Conservation (phyloP, 2,797 vertebrate species). For the Molossus molossus region DNA sequence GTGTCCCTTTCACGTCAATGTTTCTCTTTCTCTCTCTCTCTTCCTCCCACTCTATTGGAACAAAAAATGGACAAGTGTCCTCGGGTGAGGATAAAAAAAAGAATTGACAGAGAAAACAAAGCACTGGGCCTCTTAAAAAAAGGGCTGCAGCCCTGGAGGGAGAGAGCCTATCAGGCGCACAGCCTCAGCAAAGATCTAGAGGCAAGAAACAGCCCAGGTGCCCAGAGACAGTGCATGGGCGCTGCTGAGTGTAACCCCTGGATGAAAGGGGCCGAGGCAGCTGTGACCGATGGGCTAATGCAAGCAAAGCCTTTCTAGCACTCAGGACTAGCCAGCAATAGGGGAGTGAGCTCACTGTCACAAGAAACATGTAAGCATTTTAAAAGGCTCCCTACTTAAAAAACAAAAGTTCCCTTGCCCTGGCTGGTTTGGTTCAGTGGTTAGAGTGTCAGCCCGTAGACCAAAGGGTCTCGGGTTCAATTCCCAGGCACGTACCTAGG, state of each 20-base stretch:
- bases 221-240: neutral
- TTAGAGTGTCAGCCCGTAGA: no score
- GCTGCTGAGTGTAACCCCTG: accelerated
- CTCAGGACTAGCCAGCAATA: neutral
- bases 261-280: neutral
- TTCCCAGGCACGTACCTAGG: no score
- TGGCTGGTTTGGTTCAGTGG: neutral
- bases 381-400: neutral
- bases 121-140: neutral
- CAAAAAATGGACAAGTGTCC: no score
- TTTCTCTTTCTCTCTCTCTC: no score
- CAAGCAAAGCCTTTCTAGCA: neutral
- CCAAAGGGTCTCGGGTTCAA: no score
- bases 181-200: neutral
- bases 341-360: neutral
- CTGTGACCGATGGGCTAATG: neutral
- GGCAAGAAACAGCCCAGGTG: neutral
- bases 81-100: neutral
- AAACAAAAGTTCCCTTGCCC: neutral
- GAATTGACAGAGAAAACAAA: neutral
- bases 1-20: no score
- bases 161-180: neutral
- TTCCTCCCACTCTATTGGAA: no score
- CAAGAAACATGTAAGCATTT: neutral
- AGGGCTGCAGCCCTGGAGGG: neutral